Evolutionary conservation across 2,888 invertebrate genomes (phyloP).

Genomic region (Gerris lacustris): DNA sequence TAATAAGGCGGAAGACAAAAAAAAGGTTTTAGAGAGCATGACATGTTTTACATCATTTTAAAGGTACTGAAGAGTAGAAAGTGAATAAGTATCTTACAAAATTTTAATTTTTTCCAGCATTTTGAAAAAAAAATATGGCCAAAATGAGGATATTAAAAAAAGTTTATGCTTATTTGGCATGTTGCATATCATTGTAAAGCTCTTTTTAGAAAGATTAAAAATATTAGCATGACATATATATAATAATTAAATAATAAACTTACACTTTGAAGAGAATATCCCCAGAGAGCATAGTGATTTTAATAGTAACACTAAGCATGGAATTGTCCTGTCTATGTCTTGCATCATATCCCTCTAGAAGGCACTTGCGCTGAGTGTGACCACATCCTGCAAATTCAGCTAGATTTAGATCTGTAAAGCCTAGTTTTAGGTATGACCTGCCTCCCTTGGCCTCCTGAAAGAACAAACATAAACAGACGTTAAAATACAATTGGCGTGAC

Average conservation of each 20-base stretch:
- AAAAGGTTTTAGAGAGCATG: too few relatives aligned
- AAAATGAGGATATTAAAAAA: too few relatives aligned
- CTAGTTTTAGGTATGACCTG: constrained; percentile 83
- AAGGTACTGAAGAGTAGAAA: too few relatives aligned
- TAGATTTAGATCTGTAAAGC: constrained; percentile 93
- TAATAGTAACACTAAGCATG: constrained; percentile 77
- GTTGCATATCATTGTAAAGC: too few relatives aligned
- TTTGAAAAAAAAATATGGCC: too few relatives aligned
- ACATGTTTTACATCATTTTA: too few relatives aligned
- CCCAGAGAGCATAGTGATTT: constrained; percentile 88
- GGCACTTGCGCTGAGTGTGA: constrained; percentile 67
- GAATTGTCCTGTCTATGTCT: constrained; percentile 92
- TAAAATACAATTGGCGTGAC: not conserved
- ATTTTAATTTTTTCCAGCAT: too few relatives aligned
- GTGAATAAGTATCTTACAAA: too few relatives aligned
- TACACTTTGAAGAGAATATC: constrained; percentile 97
- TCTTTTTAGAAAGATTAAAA: too few relatives aligned
- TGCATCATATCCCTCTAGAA: constrained; percentile 90
- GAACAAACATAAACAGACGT: not conserved
- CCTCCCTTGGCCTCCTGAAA: constrained; percentile 58
- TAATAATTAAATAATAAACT: constrained; percentile 38
- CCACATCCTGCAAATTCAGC: constrained; percentile 94
- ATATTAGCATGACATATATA: not conserved
- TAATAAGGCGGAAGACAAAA: too few relatives aligned
- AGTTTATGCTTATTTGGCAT: too few relatives aligned